Base-by-base conservation (phyloP, 2,797 vertebrate species). In the Diglossa cyanea region DNA sequence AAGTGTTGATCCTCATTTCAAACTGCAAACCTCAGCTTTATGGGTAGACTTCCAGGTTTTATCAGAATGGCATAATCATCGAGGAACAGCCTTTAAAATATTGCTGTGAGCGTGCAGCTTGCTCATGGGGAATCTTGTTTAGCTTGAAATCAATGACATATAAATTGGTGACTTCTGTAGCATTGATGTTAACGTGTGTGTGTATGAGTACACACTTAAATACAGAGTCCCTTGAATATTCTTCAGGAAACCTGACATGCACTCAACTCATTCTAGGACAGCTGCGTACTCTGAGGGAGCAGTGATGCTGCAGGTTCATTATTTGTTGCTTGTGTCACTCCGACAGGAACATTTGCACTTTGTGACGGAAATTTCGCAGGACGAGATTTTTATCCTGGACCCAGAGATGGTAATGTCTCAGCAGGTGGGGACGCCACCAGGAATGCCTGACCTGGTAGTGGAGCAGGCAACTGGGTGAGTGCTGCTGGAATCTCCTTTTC, bases 351-450 rank as follows among this genome's bases (percentile, higher is more conserved):
- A 99, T 96, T 98, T 99, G 86, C 99, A 99, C 98, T 99, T 99
- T 96, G 99, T 99, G 96, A 99, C 99, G 3, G 99, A 99, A 97
- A 99, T 99, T 96, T 99, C 99, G 91, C 99, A 99, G 94, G 99
- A 99, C 9, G 99, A 99, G 96, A 98, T 99, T 91, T 99, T 99
- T 90, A 99, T 99, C 97, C 97, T 99, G 97, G 99, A 99, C 95
- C 99, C 99, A 42, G 99, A 99, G 96, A 82, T 98, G 95, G 98
- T 96, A 19, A 97, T 95, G 94, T 98, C 96, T 31, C 98, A 98
- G 96, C 97, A 98, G 39, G 96, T 97, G 1, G 98, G 98, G 20
- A 98, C 98, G 0, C 97, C 97, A 21, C 98, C 98, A 0, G 98
- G 98, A 94, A 99, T 99, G 99, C 99, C 99, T 10, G 99, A 99